These are phyloP conservation scores for Mystacides longicornis DNA, from an alignment of 2,888 invertebrate species.

Conservation along the genomic window DNA sequence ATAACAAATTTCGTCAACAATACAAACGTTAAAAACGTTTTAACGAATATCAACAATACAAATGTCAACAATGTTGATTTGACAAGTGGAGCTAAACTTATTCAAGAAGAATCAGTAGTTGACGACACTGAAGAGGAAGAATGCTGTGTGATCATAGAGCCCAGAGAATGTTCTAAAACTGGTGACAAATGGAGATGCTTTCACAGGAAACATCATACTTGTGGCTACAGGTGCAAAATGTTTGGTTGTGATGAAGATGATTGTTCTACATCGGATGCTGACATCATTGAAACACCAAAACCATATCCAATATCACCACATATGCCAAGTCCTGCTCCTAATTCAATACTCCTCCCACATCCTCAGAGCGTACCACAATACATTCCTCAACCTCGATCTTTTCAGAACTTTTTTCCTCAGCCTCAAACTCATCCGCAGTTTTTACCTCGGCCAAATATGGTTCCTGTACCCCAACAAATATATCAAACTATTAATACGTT, in stretches of 20 bases:
- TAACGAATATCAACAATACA: constrained; percentile 34
- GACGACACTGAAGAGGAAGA: not conserved
- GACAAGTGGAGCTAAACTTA: constrained; percentile 2
- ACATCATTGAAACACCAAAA: not conserved
- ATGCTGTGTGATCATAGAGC: constrained; percentile 35
- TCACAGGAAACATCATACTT: constrained; percentile 4
- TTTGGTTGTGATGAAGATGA: not conserved
- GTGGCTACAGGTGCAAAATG: not conserved
- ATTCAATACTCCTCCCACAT: too few relatives aligned
- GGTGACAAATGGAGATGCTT: constrained; percentile 1
- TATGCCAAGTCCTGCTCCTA: not conserved
- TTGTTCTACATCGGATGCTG: not conserved
- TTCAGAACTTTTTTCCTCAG: too few relatives aligned
- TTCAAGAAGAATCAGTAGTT: not conserved
- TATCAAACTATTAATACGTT: not conserved
- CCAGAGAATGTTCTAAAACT: constrained; percentile 31
- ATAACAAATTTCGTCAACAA: constrained; percentile 37
- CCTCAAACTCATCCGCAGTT: not conserved
- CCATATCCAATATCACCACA: not conserved
- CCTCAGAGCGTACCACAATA: not conserved
- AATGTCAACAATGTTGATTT: constrained; percentile 35
- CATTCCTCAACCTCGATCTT: not conserved
- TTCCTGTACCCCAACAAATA: constrained; percentile 6
- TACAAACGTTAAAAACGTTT: constrained; percentile 36
- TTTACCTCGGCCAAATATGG: not conserved